Evolutionary conservation across 2,888 invertebrate species (phyloP), one percentile per base, ranked within the genome.

Genomic region (Meteorus colon): DNA sequence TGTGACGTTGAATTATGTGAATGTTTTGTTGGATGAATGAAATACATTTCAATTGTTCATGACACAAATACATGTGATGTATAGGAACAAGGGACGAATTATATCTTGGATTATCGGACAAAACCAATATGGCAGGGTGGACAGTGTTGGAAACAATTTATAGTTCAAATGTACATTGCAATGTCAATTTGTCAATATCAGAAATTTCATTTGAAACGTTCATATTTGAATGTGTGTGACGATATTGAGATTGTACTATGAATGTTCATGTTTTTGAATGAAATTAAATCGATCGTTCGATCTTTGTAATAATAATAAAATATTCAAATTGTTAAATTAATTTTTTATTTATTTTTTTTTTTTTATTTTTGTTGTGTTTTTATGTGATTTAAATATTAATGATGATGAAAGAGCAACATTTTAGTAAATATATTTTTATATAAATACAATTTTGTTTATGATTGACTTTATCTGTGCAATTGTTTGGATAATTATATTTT

Each of bases 11-110:
- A 6, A 34, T 34, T 34, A 34, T 34, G 34, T 1, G 5, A 34
- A 34, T 34, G 34, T 34, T 34, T 34, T 34, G 4, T 34, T 34
- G 34, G 34, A 8, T 34, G 34, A 34, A 2, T 34, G 34, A 34
- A 70, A 72, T 67, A 77, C 78, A 80, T 80, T 81, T 80, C 71
- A 37, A 63, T 76, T 77, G 75, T 65, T 68, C 27, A 71, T 79
- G 80, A 79, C 80, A 77, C 80, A 77, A 79, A 81, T 84, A 76
- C 78, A 70, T 66, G 79, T 63, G 66, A 68, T 60, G 76, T 78
- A 76, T 82, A 78, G 77, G 79, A 80, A 82, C 79, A 71, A 80
- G 73, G n/a, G 3, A n/a, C 19, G n/a, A 51, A 51, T 51, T 51
- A 51, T 51, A 51, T 51, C n/a, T 4, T 51, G n/a, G n/a, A 51